Base-by-base conservation (phyloP, 64 coral and sea anemone genomes). In the Montipora efflorescens region DNA sequence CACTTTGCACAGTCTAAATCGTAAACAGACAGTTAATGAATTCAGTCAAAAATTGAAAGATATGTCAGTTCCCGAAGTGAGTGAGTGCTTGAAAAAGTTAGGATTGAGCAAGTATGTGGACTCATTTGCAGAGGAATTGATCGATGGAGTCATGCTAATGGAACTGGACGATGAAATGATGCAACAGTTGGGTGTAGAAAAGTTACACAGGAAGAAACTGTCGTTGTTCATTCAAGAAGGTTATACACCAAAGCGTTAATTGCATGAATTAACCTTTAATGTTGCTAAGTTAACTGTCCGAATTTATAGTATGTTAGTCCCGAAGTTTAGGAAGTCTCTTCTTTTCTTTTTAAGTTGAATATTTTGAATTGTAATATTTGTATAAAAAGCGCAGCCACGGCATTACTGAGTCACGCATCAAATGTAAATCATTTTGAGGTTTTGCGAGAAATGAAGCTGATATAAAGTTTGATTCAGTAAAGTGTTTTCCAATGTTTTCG, bases 121-220 rank as follows among this genome's bases (percentile, higher is more conserved):
- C 4, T 73, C 16, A 47, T 97, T 97, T 83, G 46, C 43, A 25
- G 15, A 83, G 11, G 94, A 97, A 74, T 76, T 74, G 57, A 88
- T 97, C 44, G 95, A 97, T 79, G 95, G 95, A 1, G 77, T 88
- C 20, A 91, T 97, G 89, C 71, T 97, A 20, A 14, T 94, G 9
- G 90, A 83, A 15, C 19, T 97, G n/a, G 92, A 97, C 91, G 78
- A 91, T 14, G 95, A 97, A 93, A 91, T 84, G 68, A 71, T 97
- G 84, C 48, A 61, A 59, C 58, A 83, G 22, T 74, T 97, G 53
- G 92, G 89, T 15, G 82, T 97, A 19, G 61, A 91, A 66, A 84
- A 67, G 7, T 94, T 97, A 47, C 95, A 94, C 66, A 88, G 92
- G 51, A 83, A 86, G 78, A 97, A 97, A 59, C 93, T 97, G 48